A percentile compares a stretch with the other conserved stretches of the same genome.
Evolutionary conservation across 2,797 vertebrate species (phyloP).

Genomic region (Orestias chungarensis): DNA sequence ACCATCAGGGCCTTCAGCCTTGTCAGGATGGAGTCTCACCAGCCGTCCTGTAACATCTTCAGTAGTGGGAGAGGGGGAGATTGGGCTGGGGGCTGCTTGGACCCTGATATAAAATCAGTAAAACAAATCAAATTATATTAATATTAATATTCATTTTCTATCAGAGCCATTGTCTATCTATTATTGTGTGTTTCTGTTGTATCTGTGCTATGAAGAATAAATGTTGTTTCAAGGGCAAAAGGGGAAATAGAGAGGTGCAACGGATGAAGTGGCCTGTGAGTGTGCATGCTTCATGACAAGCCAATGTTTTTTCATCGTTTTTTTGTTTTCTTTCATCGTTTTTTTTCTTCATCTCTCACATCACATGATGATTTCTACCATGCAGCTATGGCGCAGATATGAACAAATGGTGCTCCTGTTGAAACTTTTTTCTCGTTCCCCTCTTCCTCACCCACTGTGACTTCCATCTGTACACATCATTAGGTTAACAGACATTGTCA

Average conservation of each 20-base stretch:
- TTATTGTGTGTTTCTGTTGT: background rate
- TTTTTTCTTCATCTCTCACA: background rate
- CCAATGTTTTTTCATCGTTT: background rate
- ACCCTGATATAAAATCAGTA: too few species aligned
- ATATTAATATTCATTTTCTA: too few species aligned
- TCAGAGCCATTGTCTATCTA: too few species aligned
- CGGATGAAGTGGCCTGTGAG: background rate
- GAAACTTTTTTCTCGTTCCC: slow-evolving; percentile 2
- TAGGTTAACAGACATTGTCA: slow-evolving; percentile 11
- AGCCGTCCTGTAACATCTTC: too few species aligned
- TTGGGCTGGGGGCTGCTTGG: too few species aligned
- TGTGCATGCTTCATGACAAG: background rate
- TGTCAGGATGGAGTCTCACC: too few species aligned
- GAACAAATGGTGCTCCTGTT: slow-evolving; percentile 6
- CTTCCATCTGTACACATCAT: slow-evolving; percentile 24
- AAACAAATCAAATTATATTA: too few species aligned
- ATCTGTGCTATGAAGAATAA: background rate
- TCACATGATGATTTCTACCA: background rate
- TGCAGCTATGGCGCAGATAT: background rate
- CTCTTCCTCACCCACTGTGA: slow-evolving; percentile 9
- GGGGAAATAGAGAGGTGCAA: background rate
- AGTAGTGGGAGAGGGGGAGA: too few species aligned
- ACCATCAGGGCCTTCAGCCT: too few species aligned
- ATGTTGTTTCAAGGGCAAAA: background rate
- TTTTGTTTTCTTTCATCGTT: too few species aligned